Conservation (phyloP, 2,797 vertebrate species). For the Tauraco hartlaubi region DNA sequence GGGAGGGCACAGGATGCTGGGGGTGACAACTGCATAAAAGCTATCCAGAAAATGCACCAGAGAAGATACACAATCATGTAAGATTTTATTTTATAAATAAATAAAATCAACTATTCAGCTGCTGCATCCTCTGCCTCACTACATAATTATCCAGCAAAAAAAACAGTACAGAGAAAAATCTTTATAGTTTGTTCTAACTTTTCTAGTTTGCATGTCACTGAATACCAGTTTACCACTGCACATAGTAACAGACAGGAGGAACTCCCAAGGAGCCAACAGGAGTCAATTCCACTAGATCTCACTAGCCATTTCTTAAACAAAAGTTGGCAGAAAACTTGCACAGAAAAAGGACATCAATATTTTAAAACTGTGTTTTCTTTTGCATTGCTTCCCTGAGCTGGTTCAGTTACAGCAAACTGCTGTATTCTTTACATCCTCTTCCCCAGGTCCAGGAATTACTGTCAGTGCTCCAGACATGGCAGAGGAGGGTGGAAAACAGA, state of each 20-base stretch:
- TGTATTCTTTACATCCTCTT: neutral
- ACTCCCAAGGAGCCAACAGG: neutral
- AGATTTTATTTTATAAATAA: neutral
- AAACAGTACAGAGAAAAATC: neutral
- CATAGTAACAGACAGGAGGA: neutral
- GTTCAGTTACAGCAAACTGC: neutral
- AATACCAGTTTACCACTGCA: neutral
- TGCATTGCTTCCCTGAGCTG: neutral
- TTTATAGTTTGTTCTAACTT: neutral
- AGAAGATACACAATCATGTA: neutral
- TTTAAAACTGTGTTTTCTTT: neutral
- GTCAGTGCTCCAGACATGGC: neutral
- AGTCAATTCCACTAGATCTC: neutral
- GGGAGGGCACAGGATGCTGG: neutral
- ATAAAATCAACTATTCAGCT: neutral
- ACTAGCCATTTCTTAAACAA: neutral
- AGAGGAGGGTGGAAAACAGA: neutral
- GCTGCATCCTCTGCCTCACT: neutral
- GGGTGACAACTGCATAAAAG: neutral
- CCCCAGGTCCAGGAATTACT: neutral
- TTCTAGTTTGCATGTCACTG: neutral
- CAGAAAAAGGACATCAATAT: neutral
- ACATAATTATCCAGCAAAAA: neutral
- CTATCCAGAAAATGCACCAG: neutral
- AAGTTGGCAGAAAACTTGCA: neutral